Base-by-base conservation (phyloP, 2,113 vertebrate species). In the Microcebus griseorufus region DNA sequence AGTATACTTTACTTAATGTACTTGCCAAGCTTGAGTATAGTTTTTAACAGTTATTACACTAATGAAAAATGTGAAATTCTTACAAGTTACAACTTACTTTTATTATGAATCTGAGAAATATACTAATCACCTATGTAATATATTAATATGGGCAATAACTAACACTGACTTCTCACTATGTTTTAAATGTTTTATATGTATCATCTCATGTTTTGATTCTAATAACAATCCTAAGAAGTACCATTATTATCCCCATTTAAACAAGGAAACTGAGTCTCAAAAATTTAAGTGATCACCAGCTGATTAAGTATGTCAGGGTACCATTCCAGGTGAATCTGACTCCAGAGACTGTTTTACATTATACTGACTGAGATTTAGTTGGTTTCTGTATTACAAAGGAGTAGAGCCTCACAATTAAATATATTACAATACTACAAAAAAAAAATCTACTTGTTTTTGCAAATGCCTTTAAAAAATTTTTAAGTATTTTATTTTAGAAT, bases 21-120 rank as follows among this genome's bases (percentile, higher is more conserved):
- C 60, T 90, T 84, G 18, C 48, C 29, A 93, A 88, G 37, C 1
- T n/a, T 85, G 27, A 39, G 67, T 75, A 60, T 45, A 82, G 32
- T 13, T 73, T 87, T 87, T 73, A 37, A 48, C 18, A 95, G 25
- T 75, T 94, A 72, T 23, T 78, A 58, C 17, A 29, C 34, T 75
- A 67, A 81, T n/a, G 55, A 37, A 69, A 65, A 86, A 75, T 73
- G 42, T 81, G 58, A 94, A 87, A 94, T 75, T 87, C 76, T 92
- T 81, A 14, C 42, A 67, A 91, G 48, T 58, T 69, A 79, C 3
- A 60, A 65, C 22, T 42, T 82, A 48, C 62, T 34, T 85, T 73
- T 62, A 42, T 87, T 76, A 82, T 42, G 58, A 67, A 32, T 48
- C 67, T 88, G 14, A 87, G 60, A 84, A 93, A 88, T 51, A 60